Conservation (phyloP, 2,113 vertebrate genomes). For the Menura novaehollandiae region DNA sequence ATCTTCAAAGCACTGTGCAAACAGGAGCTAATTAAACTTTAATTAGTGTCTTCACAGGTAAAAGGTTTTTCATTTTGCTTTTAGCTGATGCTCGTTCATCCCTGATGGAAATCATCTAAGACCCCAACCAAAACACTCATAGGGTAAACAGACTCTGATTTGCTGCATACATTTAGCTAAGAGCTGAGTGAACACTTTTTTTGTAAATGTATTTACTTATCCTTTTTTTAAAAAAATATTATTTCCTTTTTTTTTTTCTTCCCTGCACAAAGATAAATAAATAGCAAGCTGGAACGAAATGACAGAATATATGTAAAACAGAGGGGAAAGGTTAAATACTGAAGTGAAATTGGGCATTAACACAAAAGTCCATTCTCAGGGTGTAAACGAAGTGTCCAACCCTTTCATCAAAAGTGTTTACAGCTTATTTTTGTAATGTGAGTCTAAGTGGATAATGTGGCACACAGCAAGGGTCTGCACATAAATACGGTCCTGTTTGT, state of each 20-base stretch:
- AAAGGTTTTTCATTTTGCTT: background rate
- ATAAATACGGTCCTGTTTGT: constrained; percentile 50
- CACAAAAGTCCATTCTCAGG: constrained; percentile 53
- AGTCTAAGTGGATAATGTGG: constrained; percentile 56
- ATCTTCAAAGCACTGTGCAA: background rate
- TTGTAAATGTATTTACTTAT: constrained; percentile 35
- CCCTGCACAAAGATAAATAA: constrained; percentile 53
- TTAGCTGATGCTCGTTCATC: background rate
- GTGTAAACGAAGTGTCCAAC: constrained; percentile 53
- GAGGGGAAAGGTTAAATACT: constrained; percentile 62
- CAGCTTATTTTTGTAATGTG: constrained; percentile 68
- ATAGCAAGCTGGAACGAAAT: constrained; percentile 18
- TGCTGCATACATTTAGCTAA: background rate
- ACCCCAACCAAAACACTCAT: constrained; percentile 14
- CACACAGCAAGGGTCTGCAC: background rate
- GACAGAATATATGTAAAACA: constrained; percentile 40
- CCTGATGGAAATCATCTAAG: background rate
- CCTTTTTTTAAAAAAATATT: background rate
- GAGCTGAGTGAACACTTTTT: constrained; percentile 4
- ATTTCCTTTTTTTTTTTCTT: background rate
- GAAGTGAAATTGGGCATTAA: constrained; percentile 45
- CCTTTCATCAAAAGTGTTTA: constrained; percentile 62
- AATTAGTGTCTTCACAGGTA: constrained; percentile 3
- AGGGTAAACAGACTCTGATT: background rate
- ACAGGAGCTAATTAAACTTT: constrained; percentile 41